A percentile compares a stretch with the other conserved stretches of the same genome.
These are phyloP conservation scores for Formica aserva DNA, from an alignment of 2,888 invertebrate genomes.

Conservation along the genomic window DNA sequence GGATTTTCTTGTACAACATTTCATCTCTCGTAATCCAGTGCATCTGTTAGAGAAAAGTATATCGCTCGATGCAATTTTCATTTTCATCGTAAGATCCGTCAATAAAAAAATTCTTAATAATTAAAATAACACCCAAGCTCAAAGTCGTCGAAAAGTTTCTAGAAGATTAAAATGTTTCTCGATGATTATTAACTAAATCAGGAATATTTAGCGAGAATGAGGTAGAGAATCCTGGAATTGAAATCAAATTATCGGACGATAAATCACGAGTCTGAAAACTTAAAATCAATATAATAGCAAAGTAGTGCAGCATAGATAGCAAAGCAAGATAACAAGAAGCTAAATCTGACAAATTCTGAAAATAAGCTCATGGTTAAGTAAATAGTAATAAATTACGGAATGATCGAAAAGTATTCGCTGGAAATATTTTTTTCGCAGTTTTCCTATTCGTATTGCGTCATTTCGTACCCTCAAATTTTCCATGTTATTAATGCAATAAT, in stretches of 20 bases:
- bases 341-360: not conserved
- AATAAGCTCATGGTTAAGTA: not conserved
- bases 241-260: not conserved
- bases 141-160: not conserved
- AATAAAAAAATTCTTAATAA: not conserved
- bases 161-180: not conserved
- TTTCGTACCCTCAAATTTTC: not conserved
- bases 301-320: not conserved
- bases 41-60: constrained; percentile 66
- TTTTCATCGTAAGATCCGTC: not conserved
- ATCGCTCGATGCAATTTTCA: not conserved
- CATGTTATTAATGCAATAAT: not conserved
- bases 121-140: not conserved
- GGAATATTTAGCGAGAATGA: not conserved
- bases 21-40: constrained; percentile 73
- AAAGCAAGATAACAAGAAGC: constrained; percentile 14
- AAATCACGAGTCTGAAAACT: not conserved
- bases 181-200: not conserved
- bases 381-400: not conserved
- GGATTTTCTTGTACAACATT: constrained; percentile 76
- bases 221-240: not conserved
- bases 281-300: constrained; percentile 9
- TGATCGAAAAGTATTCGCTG: not conserved
- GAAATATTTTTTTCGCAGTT: not conserved
- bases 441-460: not conserved